These are phyloP conservation scores for Pecten maximus DNA, from an alignment of 2,888 invertebrate genomes.

Conservation along the genomic window DNA sequence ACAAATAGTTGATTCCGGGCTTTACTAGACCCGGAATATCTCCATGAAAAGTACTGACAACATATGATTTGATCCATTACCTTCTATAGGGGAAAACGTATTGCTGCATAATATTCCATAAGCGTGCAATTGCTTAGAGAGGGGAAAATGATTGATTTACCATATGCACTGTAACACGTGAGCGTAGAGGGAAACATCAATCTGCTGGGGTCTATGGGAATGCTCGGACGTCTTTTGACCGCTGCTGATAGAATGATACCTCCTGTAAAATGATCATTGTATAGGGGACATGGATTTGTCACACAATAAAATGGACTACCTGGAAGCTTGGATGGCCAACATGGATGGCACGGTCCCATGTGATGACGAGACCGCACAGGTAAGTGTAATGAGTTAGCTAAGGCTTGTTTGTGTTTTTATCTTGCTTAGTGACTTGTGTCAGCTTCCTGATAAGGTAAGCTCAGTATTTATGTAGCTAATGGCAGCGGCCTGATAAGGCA, in stretches of 20 bases:
- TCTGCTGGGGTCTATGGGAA: slow-evolving; percentile 2
- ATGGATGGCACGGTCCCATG: background rate
- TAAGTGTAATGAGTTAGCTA: background rate
- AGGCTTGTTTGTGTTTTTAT: background rate
- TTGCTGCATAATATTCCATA: background rate
- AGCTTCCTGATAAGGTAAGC: background rate
- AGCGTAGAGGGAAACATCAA: background rate
- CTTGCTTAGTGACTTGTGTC: background rate
- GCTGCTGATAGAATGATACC: background rate
- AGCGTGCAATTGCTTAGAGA: background rate
- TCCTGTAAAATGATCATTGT: background rate
- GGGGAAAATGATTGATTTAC: slow-evolving; percentile 21
- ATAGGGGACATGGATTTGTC: background rate
- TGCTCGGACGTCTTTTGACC: slow-evolving; percentile 6
- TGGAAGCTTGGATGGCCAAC: slow-evolving; percentile 16
- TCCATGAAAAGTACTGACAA: background rate
- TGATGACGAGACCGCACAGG: background rate
- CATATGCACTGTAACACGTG: slow-evolving; percentile 23
- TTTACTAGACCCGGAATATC: background rate
- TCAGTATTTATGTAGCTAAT: background rate
- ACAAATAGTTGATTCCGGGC: slow-evolving; percentile 4
- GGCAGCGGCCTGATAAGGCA: background rate
- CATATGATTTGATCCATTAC: background rate
- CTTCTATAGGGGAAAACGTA: background rate
- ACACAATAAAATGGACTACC: slow-evolving; percentile 13